Conservation (phyloP, 2,888 invertebrate genomes). For the Rhagium mordax region DNA sequence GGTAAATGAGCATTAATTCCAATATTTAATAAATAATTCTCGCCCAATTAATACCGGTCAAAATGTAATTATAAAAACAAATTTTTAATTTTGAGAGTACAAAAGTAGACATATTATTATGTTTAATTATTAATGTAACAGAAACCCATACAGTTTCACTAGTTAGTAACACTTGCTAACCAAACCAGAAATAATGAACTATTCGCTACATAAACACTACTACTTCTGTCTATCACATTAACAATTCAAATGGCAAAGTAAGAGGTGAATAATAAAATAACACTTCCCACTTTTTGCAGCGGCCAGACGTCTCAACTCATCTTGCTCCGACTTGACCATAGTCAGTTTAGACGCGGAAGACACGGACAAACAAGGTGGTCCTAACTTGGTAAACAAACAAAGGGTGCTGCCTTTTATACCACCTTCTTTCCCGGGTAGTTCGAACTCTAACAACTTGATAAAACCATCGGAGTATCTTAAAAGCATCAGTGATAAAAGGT, state of each 20-base stretch:
- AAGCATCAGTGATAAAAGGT: constrained; percentile 81
- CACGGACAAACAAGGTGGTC: constrained; percentile 68
- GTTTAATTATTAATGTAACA: constrained; percentile 28
- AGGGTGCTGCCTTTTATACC: constrained; percentile 92
- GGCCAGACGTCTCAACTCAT: constrained; percentile 67
- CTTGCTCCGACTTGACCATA: constrained; percentile 69
- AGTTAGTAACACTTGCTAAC: constrained; percentile 64
- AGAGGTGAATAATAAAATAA: constrained; percentile 40
- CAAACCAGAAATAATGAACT: constrained; percentile 59
- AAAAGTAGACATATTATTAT: neutral
- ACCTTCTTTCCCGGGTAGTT: constrained; percentile 84
- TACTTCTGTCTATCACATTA: constrained; percentile 32
- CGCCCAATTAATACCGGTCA: neutral
- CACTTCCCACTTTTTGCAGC: constrained; percentile 57
- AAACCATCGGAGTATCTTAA: constrained; percentile 94
- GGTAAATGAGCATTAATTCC: neutral
- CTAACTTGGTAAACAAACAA: constrained; percentile 87
- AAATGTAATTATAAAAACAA: constrained; percentile 12
- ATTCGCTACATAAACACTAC: constrained; percentile 23
- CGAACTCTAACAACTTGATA: constrained; percentile 86
- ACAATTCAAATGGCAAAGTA: constrained; percentile 41
- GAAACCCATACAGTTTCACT: constrained; percentile 50
- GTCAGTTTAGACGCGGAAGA: constrained; percentile 72
- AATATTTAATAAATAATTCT: constrained; percentile 12
- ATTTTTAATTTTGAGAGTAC: constrained; percentile 13